Conservation (phyloP, 2,113 vertebrate genomes). For the Catharus minimus region DNA sequence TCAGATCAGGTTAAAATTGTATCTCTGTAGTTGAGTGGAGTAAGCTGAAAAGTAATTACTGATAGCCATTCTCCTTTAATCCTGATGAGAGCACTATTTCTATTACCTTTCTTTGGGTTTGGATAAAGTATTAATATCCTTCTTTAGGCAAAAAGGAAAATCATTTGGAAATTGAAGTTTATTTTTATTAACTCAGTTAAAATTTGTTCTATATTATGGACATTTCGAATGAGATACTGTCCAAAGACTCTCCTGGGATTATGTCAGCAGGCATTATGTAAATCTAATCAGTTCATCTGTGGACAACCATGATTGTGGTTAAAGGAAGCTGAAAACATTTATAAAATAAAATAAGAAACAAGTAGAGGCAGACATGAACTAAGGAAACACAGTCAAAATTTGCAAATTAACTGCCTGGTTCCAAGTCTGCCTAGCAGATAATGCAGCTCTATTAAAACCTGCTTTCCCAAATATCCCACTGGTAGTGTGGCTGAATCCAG, state of each 20-base stretch:
- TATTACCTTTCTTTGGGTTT: neutral
- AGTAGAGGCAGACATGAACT: neutral
- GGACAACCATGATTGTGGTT: neutral
- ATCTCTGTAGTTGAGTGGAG: neutral
- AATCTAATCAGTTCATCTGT: neutral
- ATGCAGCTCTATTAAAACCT: neutral
- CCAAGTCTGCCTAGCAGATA: neutral
- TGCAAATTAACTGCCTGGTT: neutral
- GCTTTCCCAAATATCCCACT: neutral
- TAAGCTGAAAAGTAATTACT: constrained; percentile 8
- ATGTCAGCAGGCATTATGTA: neutral
- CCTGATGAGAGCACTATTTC: neutral
- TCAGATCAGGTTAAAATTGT: neutral
- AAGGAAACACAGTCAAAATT: neutral
- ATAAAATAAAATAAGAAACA: neutral
- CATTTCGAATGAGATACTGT: neutral
- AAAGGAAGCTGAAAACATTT: neutral
- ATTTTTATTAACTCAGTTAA: neutral
- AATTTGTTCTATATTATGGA: neutral
- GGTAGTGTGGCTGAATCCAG: neutral
- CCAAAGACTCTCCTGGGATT: neutral
- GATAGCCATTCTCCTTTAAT: constrained; percentile 10
- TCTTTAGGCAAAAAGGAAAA: neutral
- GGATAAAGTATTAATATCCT: neutral
- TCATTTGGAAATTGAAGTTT: neutral